Base-by-base conservation (phyloP, 1,140 invertebrate genomes). In the Pinna nobilis region DNA sequence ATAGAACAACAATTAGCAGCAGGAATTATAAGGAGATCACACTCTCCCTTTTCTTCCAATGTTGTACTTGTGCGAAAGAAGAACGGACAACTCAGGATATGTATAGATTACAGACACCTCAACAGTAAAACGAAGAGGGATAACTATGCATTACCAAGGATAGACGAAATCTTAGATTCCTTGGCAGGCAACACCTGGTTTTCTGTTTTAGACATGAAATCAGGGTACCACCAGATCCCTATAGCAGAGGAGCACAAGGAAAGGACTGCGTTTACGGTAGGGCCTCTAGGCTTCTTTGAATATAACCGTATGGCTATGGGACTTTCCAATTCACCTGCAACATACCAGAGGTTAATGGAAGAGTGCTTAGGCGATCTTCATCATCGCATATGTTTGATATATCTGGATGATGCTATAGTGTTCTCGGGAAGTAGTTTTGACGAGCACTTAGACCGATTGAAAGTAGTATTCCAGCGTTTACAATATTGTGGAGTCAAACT, bases 91-190 rank as follows among this genome's bases (percentile, higher is more conserved):
- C 70, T 60, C 90, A 70, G 75, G 33, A 47, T 79, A 18, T 89
- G 84, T 69, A 71, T 91, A 1, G 90, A 92, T 79, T 92, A 84
- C 74, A 51, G 90, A 37, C 51, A 61, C 25, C 51, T 92, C 18
- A 92, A 92, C 74, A 9, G 6, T 65, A 79, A 64, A 0, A 91
- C 87, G 0, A 80, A 84, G 0, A 77, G 81, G 49, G 90, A 92
- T 79, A 81, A 73, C 39, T 92, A 89, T 80, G 91, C 91, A 78
- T 63, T 92, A 3, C 91, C 90, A 0, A 57, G 81, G 2, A 90
- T 92, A 32, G 87, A 91, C 20, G 89, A 90, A 13, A 76, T 79
- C 6, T 55, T 92, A 0, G 66, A 83, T 11, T 68, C 50, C 7
- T 69, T 92, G 0, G 23, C 74, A 0, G 88, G 86, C 5, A 80